phyloP scores from a whole-genome alignment of 2,113 vertebrate species.

The Catharus bicknelli region DNA sequence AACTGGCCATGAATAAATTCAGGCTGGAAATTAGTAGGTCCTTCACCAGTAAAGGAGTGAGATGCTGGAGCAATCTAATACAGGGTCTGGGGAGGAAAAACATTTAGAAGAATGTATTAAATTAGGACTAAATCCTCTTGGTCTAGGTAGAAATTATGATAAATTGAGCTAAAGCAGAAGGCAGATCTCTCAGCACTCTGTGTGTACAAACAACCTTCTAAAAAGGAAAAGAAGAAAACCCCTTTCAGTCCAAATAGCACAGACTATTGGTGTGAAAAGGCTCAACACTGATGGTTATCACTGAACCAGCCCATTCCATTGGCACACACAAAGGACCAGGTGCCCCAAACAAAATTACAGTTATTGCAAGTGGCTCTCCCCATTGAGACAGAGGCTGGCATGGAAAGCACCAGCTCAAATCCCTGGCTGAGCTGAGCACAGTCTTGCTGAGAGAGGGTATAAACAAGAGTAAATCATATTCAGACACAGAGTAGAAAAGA shows the following conservation, averaged over 20 bases:
- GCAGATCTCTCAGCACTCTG: background rate
- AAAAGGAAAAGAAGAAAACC: background rate
- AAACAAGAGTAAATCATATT: background rate
- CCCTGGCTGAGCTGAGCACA: background rate
- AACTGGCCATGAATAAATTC: conserved; percentile 49
- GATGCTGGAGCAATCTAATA: background rate
- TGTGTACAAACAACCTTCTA: background rate
- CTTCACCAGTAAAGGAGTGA: background rate
- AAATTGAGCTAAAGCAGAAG: conserved; percentile 2
- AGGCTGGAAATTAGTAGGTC: conserved; percentile 37
- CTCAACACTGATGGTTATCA: background rate
- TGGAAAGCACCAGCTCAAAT: rapidly evolving
- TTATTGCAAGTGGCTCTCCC: background rate
- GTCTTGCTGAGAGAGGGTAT: background rate
- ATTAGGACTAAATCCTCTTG: background rate
- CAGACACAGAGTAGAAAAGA: background rate
- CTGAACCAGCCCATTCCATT: background rate
- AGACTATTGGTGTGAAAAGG: background rate
- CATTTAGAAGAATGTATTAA: background rate
- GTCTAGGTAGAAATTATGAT: background rate
- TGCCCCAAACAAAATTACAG: background rate
- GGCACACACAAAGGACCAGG: background rate
- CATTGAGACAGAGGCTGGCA: background rate
- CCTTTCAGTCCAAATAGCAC: background rate
- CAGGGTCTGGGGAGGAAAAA: background rate